Conservation (phyloP, 2,797 vertebrate species). For the Cetoscarus ocellatus region DNA sequence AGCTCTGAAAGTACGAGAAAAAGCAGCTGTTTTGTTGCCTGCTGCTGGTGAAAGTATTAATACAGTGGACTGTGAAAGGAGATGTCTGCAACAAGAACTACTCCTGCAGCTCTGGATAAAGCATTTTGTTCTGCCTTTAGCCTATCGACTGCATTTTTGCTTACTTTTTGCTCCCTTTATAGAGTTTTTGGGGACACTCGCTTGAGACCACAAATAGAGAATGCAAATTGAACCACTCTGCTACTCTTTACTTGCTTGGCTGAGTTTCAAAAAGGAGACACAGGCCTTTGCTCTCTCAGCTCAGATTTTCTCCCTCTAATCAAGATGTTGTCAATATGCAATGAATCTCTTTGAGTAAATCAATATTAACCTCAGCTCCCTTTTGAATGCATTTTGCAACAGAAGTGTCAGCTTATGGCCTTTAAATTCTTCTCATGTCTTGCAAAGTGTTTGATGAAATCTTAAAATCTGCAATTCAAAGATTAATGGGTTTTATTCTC, state of each 20-base stretch:
- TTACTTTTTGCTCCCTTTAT: background rate
- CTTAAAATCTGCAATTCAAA: background rate
- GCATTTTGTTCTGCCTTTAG: background rate
- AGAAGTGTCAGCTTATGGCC: background rate
- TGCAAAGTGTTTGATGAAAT: background rate
- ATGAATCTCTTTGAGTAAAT: slow-evolving; percentile 11
- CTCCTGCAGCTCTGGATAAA: slow-evolving; percentile 3
- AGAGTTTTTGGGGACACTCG: slow-evolving; percentile 13
- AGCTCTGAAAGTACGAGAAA: slow-evolving; percentile 17
- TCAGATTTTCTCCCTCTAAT: slow-evolving; percentile 20
- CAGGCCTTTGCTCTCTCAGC: background rate
- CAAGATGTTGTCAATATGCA: slow-evolving; percentile 23
- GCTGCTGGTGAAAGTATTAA: slow-evolving; percentile 33
- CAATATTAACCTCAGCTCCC: background rate
- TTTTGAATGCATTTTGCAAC: background rate
- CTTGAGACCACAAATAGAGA: slow-evolving; percentile 12
- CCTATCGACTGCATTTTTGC: background rate
- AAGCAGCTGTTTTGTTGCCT: slow-evolving; percentile 17
- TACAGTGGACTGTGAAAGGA: slow-evolving; percentile 1
- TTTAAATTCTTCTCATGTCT: slow-evolving; percentile 1
- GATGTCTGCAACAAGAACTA: slow-evolving; percentile 1
- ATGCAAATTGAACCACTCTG: slow-evolving; percentile 15
- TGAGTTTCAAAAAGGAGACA: slow-evolving; percentile 1
- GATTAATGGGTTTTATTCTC: background rate
- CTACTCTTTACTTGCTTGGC: slow-evolving; percentile 5